Conservation (phyloP, 1,140 invertebrate genomes). For the Meloidogyne exigua region DNA sequence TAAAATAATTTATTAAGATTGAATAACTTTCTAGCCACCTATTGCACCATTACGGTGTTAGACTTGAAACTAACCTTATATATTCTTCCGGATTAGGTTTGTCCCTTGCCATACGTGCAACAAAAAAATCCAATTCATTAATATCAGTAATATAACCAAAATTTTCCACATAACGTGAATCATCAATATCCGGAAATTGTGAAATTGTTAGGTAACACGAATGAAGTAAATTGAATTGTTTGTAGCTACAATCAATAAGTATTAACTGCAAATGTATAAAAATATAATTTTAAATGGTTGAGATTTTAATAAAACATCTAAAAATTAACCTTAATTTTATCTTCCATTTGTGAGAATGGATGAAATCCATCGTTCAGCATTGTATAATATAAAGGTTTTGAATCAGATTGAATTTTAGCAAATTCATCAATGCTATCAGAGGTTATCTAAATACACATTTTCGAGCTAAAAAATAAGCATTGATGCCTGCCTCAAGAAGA, state of each 20-base stretch:
- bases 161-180: not conserved
- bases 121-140: not conserved
- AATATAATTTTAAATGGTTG: not conserved
- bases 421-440: not conserved
- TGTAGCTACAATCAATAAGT: not conserved
- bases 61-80: not conserved
- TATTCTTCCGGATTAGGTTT: slow-evolving; percentile 1
- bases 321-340: slow-evolving; percentile 1
- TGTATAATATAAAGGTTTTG: not conserved
- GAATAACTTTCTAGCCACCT: not conserved
- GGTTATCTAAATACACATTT: not conserved
- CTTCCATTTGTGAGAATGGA: not conserved
- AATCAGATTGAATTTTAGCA: not conserved
- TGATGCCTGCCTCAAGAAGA: not conserved
- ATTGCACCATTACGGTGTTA: too few species aligned
- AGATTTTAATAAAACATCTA: not conserved
- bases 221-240: not conserved
- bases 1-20: not conserved
- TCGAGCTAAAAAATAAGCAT: too few species aligned
- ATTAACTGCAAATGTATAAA: not conserved
- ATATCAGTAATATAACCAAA: not conserved
- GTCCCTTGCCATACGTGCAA: not conserved
- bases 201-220: not conserved
- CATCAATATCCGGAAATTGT: slow-evolving; percentile 1
- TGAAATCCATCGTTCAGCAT: not conserved